phyloP scores from a whole-genome alignment of 2,797 vertebrate species.

The Syngnathus rostellatus region DNA sequence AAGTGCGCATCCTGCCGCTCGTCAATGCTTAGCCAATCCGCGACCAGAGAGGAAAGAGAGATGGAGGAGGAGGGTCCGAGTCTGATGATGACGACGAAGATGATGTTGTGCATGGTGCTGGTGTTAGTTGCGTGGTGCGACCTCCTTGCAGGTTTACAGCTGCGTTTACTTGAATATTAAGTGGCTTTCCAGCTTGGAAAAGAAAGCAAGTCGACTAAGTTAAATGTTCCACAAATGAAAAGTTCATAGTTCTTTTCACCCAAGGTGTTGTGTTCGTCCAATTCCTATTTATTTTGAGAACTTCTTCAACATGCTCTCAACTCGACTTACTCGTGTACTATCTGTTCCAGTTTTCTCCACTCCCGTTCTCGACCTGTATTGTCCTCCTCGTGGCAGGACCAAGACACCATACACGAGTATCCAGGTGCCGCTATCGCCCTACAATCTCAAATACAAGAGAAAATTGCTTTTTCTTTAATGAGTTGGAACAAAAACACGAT shows the following conservation, averaged over 20 bases:
- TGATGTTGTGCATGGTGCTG: not conserved
- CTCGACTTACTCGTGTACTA: too few relatives aligned
- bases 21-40: slow-evolving; percentile 45
- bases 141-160: not conserved
- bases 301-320: too few relatives aligned
- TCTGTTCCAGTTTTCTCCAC: too few relatives aligned
- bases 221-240: not conserved
- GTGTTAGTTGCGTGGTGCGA: not conserved
- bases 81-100: not conserved
- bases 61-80: not conserved
- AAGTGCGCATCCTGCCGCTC: slow-evolving; percentile 59
- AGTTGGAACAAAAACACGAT: too few relatives aligned
- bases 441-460: too few relatives aligned
- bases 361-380: too few relatives aligned
- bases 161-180: not conserved
- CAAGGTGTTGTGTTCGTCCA: too few relatives aligned
- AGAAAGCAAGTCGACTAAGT: not conserved
- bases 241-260: not conserved
- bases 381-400: too few relatives aligned
- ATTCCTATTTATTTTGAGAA: too few relatives aligned
- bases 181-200: not conserved
- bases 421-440: too few relatives aligned
- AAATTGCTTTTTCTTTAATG: too few relatives aligned
- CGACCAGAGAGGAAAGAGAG: slow-evolving; percentile 8
- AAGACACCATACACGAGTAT: too few relatives aligned